Conservation (phyloP, 2,113 vertebrate genomes). For the Neoarius graeffei region DNA sequence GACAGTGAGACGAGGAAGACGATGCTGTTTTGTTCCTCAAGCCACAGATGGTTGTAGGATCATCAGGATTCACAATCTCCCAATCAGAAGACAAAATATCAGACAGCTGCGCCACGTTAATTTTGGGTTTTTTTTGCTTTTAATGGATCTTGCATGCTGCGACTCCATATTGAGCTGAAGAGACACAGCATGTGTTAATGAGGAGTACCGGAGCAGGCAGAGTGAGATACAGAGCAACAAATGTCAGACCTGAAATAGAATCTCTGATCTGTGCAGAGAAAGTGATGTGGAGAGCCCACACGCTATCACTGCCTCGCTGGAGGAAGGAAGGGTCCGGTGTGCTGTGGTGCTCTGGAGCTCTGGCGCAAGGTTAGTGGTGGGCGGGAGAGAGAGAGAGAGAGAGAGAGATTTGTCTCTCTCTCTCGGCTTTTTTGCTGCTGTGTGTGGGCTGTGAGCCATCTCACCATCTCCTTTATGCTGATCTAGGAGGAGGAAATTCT, state of each 20-base stretch:
- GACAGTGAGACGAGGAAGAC: background rate
- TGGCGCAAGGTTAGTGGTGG: background rate
- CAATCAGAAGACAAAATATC: background rate
- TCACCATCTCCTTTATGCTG: constrained; percentile 16
- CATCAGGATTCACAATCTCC: background rate
- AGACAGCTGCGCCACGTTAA: background rate
- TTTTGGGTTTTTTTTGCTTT: too few relatives aligned
- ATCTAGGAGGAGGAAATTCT: constrained; percentile 27
- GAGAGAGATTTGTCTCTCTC: background rate
- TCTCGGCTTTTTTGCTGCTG: constrained; percentile 21
- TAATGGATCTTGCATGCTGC: constrained; percentile 6
- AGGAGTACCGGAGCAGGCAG: background rate
- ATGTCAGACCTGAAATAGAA: constrained; percentile 24
- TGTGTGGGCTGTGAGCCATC: constrained; percentile 47
- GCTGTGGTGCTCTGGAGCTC: constrained; percentile 9
- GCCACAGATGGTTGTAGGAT: background rate
- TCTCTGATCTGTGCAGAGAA: background rate
- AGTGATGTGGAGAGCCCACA: background rate
- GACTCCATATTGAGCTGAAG: constrained; percentile 9
- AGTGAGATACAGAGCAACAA: constrained; percentile 1
- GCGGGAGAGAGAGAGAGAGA: background rate
- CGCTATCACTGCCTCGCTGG: background rate
- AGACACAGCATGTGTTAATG: background rate
- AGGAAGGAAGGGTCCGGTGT: constrained; percentile 5
- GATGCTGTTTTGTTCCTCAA: background rate